Evolutionary conservation across 2,888 invertebrate species (phyloP).

Genomic region (Acanthacorydalis orientalis): DNA sequence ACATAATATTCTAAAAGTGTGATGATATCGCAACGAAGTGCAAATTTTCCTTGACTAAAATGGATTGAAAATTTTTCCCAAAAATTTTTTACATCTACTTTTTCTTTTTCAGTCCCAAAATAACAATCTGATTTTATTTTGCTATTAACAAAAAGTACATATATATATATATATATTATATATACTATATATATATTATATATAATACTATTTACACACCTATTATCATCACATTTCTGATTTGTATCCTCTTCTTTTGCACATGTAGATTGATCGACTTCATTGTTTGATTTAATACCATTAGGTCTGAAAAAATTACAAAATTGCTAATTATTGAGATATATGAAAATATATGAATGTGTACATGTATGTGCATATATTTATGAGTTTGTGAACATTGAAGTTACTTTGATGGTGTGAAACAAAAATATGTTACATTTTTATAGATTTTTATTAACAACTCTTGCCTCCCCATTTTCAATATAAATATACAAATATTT

Average conservation of each 20-base stretch:
- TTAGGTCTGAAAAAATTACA: constrained; percentile 7
- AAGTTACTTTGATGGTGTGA: no score
- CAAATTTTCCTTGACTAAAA: constrained; percentile 26
- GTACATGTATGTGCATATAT: no score
- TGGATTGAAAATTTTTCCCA: constrained; percentile 23
- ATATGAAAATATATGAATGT: no score
- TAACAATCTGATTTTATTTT: constrained; percentile 26
- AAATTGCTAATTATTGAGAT: not conserved
- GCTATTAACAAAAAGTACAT: constrained; percentile 7
- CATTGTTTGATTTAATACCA: constrained; percentile 3
- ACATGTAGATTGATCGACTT: constrained; percentile 11
- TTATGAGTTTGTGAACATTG: no score
- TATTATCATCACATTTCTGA: no score
- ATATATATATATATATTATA: no score
- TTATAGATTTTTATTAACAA: no score
- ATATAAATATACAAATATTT: no score
- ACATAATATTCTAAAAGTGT: constrained; percentile 43
- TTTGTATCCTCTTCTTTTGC: constrained; percentile 13
- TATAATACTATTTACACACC: not conserved
- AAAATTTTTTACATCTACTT: constrained; percentile 42
- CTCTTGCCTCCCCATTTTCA: no score
- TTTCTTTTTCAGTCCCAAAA: constrained; percentile 48
- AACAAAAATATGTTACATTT: no score
- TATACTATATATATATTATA: no score
- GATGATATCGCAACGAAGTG: constrained; percentile 36